These are phyloP conservation scores for Drosophila nr. perissopoda DNA, from an alignment of 2,888 invertebrate genomes.

Conservation along the genomic window DNA sequence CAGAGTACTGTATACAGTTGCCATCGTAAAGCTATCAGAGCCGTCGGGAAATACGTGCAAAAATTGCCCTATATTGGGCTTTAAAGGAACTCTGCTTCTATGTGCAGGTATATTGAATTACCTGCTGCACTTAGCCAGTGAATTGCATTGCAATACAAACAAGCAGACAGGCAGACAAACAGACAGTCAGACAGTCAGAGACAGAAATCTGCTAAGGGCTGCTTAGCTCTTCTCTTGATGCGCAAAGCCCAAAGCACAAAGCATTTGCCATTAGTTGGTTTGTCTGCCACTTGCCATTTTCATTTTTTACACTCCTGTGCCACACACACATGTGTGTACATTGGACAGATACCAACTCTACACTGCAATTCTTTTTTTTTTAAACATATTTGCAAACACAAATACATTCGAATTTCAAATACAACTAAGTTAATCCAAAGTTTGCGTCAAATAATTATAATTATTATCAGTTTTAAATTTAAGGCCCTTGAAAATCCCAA, in stretches of 20 bases:
- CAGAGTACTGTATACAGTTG: background rate
- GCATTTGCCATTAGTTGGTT: slow-evolving; percentile 36
- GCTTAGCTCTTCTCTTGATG: slow-evolving; percentile 31
- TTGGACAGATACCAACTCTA: background rate
- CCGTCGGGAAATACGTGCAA: slow-evolving; percentile 33
- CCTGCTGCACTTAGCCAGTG: slow-evolving; percentile 70
- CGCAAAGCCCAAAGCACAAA: slow-evolving; percentile 46
- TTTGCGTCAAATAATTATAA: background rate
- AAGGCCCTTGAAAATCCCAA: background rate
- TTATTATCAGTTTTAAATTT: background rate
- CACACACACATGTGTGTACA: slow-evolving; percentile 7
- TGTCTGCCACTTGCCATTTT: slow-evolving; percentile 49
- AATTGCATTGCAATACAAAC: slow-evolving; percentile 30
- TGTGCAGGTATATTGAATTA: slow-evolving; percentile 65
- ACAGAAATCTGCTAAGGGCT: slow-evolving; percentile 23
- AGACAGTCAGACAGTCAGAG: background rate
- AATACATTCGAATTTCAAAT: background rate
- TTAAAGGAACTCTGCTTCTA: slow-evolving; percentile 43
- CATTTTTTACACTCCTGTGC: slow-evolving; percentile 32
- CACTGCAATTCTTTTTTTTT: background rate
- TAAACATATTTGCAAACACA: background rate
- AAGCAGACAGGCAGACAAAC: background rate
- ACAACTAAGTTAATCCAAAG: background rate
- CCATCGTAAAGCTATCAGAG: slow-evolving; percentile 9
- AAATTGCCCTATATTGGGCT: slow-evolving; percentile 24